Percentiles rank a stretch among this genome's conserved stretches.
These are phyloP conservation scores for Meghimatium bilineatum DNA, from an alignment of 2,888 invertebrate genomes.

Conservation along the genomic window DNA sequence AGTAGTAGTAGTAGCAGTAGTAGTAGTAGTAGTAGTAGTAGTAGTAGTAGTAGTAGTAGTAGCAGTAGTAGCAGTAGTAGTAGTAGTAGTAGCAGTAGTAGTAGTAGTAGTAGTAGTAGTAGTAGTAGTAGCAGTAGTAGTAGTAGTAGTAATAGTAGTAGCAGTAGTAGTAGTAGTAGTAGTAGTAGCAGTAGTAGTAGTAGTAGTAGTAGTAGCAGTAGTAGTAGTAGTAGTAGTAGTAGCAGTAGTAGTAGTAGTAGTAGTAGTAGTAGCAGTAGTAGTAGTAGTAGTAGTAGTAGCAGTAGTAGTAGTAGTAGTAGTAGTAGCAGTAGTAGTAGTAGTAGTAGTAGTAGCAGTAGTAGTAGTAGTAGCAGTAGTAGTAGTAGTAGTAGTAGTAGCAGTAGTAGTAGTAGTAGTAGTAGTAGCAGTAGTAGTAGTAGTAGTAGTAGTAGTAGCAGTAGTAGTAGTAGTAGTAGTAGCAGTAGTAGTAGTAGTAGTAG, in stretches of 20 bases:
- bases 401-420: conserved; percentile 16
- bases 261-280: conserved; percentile 33
- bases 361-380: conserved; percentile 29
- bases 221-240: conserved; percentile 29
- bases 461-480: conserved; percentile 31
- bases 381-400: conserved; percentile 31
- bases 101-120: conserved; percentile 32
- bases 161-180: conserved; percentile 5
- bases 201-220: not conserved
- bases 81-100: conserved; percentile 31
- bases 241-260: conserved; percentile 36
- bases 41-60: conserved; percentile 31
- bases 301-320: conserved; percentile 26
- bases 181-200: too few species aligned
- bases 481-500: conserved; percentile 30
- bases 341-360: conserved; percentile 21
- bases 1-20: conserved; percentile 29
- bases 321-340: conserved; percentile 31
- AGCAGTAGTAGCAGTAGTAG: conserved; percentile 32
- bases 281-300: conserved; percentile 30
- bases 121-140: conserved; percentile 37
- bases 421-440: conserved; percentile 20
- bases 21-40: conserved; percentile 37
- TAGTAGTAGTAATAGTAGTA: conserved; percentile 33
- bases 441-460: conserved; percentile 23